Evolutionary conservation across 2,113 vertebrate species (phyloP).

Genomic region (Cryptomyrus ogoouensis): DNA sequence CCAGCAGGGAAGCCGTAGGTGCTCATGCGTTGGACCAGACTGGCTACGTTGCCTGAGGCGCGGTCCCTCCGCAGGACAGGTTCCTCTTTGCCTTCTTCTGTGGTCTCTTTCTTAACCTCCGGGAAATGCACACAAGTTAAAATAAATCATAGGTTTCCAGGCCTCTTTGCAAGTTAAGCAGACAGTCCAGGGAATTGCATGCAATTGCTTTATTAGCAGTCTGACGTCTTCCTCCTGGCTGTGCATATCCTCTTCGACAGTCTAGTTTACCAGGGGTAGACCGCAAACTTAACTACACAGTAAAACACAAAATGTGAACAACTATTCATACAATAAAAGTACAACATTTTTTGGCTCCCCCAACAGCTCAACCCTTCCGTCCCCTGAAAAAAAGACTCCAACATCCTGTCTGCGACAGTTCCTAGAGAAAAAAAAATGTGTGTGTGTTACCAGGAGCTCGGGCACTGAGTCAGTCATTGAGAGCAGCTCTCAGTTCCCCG

Average conservation of each 20-base stretch:
- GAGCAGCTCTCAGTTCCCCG: neutral
- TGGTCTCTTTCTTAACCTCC: slow-evolving; percentile 77
- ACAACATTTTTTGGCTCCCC: neutral
- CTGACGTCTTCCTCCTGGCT: neutral
- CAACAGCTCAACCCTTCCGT: neutral
- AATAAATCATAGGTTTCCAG: neutral
- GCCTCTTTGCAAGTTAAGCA: neutral
- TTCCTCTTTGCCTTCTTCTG: slow-evolving; percentile 71
- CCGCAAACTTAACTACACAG: neutral
- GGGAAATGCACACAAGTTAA: slow-evolving; percentile 42
- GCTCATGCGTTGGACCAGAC: slow-evolving; percentile 91
- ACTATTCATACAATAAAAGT: neutral
- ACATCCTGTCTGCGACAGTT: neutral
- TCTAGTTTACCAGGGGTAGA: neutral
- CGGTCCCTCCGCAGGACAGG: slow-evolving; percentile 65
- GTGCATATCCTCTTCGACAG: neutral
- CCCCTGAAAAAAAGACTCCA: neutral
- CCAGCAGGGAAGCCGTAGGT: slow-evolving; percentile 81
- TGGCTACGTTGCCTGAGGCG: slow-evolving; percentile 78
- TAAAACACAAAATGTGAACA: neutral
- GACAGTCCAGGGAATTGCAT: neutral
- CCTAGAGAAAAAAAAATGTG: neutral
- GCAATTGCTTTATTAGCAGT: neutral
- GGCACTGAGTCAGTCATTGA: neutral
- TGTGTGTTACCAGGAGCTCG: neutral